Conservation (phyloP, 2,888 invertebrate species). For the Cantharis rustica region DNA sequence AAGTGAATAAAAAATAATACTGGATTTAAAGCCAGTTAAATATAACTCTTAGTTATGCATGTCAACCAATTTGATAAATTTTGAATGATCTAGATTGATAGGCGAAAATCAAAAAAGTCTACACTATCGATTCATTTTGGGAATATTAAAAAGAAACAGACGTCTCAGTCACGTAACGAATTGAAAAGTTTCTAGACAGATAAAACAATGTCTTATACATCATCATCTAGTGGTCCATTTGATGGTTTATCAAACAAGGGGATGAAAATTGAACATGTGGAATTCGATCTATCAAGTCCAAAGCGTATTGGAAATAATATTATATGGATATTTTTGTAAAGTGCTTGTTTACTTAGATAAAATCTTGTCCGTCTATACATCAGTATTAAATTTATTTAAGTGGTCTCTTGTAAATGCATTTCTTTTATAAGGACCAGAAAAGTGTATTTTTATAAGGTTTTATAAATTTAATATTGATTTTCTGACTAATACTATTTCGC, state of each 20-base stretch:
- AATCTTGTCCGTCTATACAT: conserved; percentile 3
- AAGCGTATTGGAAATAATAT: conserved; percentile 13
- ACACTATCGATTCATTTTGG: conserved; percentile 5
- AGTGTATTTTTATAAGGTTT: neutral
- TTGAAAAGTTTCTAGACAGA: conserved; percentile 20
- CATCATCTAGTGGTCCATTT: conserved; percentile 31
- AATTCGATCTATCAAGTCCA: conserved; percentile 21
- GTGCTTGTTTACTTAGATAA: conserved; percentile 20
- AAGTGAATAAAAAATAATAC: no score
- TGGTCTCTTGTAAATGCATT: conserved; percentile 1
- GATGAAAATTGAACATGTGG: conserved; percentile 26
- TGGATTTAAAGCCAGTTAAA: no score
- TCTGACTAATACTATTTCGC: neutral
- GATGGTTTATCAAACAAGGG: conserved; percentile 35
- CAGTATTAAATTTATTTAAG: conserved; percentile 7
- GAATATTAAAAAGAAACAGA: conserved; percentile 13
- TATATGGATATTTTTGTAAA: conserved; percentile 21
- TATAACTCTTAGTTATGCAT: no score
- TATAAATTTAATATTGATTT: neutral
- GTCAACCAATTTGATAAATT: no score
- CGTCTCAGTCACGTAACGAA: conserved; percentile 18
- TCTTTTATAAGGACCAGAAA: neutral
- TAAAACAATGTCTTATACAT: conserved; percentile 27
- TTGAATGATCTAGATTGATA: no score
- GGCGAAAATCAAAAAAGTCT: neutral